These are phyloP conservation scores for Apistogramma diplotaenia DNA, from an alignment of 2,113 vertebrate genomes.

Conservation along the genomic window DNA sequence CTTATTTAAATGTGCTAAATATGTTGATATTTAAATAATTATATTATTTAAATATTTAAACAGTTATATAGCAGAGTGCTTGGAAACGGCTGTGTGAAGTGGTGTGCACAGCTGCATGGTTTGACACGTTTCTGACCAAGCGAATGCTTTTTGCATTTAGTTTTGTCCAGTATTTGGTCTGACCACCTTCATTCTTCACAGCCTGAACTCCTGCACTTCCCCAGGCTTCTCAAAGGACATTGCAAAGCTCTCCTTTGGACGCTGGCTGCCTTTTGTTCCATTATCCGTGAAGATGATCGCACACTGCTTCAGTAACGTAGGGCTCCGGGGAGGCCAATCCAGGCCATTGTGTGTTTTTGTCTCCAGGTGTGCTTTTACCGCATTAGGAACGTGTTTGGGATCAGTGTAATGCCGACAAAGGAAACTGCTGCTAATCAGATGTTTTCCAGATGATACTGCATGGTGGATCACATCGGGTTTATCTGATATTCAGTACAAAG, in stretches of 20 bases:
- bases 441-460: neutral
- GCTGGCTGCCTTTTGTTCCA: neutral
- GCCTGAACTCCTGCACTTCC: no score
- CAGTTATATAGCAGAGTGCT: no score
- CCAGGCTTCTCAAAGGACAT: neutral
- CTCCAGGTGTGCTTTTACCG: neutral
- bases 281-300: neutral
- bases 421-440: neutral
- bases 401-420: neutral
- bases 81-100: no score
- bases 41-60: no score
- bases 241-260: neutral
- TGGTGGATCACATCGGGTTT: no score
- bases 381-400: no score
- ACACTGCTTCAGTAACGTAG: neutral
- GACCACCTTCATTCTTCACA: no score
- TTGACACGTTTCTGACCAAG: no score
- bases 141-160: no score
- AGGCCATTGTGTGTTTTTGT: neutral
- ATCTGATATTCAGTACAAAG: no score
- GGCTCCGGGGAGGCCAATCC: neutral
- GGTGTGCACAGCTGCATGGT: no score
- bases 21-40: neutral
- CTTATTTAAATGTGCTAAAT: neutral
- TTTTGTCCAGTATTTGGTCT: no score